These are phyloP conservation scores for Luperina nickerlii DNA, from an alignment of 2,888 invertebrate genomes.

Conservation along the genomic window DNA sequence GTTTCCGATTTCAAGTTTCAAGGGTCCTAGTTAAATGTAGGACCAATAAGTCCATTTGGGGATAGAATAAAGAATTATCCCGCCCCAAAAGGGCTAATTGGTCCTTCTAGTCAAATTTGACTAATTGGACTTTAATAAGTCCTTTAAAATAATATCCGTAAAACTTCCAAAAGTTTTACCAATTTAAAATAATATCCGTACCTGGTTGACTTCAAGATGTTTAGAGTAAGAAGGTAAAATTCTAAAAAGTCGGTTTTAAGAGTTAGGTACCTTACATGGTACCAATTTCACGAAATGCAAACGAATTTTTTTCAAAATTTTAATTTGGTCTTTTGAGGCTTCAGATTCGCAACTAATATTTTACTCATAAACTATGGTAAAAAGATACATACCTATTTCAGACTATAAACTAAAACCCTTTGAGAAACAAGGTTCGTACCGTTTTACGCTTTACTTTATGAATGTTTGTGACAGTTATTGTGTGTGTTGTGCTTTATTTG, in stretches of 20 bases:
- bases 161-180: too few species aligned
- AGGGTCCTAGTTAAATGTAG: too few species aligned
- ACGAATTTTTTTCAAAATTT: background rate
- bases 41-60: too few species aligned
- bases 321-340: background rate
- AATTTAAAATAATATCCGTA: too few species aligned
- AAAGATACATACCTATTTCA: conserved; percentile 18
- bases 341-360: background rate
- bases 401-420: conserved; percentile 74
- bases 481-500: conserved; percentile 75
- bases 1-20: too few species aligned
- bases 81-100: background rate
- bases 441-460: conserved; percentile 69
- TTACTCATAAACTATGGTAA: conserved; percentile 14
- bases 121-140: too few species aligned
- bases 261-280: background rate
- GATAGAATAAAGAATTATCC: too few species aligned
- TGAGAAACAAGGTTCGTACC: conserved; percentile 84
- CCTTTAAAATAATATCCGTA: too few species aligned
- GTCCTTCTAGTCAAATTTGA: background rate
- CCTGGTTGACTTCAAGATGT: background rate
- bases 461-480: conserved; percentile 75
- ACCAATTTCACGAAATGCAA: background rate
- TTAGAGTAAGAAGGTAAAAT: background rate
- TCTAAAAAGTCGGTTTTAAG: background rate